Evolutionary conservation across 2,113 vertebrate species (phyloP), one percentile per base, ranked within the genome.

Genomic region (Zosterops lateralis): DNA sequence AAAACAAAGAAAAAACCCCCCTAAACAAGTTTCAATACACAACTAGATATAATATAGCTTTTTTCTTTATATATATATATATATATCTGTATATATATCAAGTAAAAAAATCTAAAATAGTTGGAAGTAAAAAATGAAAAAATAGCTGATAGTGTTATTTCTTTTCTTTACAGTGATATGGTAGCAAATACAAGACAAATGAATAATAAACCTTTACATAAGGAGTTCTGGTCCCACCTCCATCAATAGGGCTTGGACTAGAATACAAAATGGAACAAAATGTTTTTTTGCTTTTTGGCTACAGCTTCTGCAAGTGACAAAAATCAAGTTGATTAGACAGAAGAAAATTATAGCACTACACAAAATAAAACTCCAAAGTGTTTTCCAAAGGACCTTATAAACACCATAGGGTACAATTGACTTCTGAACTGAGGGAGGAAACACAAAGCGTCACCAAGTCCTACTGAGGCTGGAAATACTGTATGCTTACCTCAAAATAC

Each of bases 101-200:
- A 97, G 95, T 98, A 98, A 95, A 97, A 97, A 98, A 98, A 97
- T 97, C 82, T 96, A 93, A 97, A 97, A 93, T 95, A 95, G 93
- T 96, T 97, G 95, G 96, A 96, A 98, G 96, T 98, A 98, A 97
- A 98, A 98, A 97, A 92, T 96, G 96, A 97, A 97, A 97, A 97
- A 97, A 94, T 96, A 97, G 96, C 96, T 91, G 92, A 94, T 94
- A 89, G 89, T 93, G 91, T 96, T 95, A 54, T 93, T 94, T 73
- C 38, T 78, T 76, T 93, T 76, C 87, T 97, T 98, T 97, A 98
- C 96, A 98, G 97, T 97, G 96, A 94, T 96, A 96, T 98, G 97
- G 97, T 98, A 98, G 96, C 96, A 96, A 96, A 97, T 96, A 96
- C 90, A 97, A 95, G 95, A 93, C 96, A 96, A 97, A 97, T 93